phyloP scores from a whole-genome alignment of 2,888 invertebrate genomes.

The Acheta domesticus region DNA sequence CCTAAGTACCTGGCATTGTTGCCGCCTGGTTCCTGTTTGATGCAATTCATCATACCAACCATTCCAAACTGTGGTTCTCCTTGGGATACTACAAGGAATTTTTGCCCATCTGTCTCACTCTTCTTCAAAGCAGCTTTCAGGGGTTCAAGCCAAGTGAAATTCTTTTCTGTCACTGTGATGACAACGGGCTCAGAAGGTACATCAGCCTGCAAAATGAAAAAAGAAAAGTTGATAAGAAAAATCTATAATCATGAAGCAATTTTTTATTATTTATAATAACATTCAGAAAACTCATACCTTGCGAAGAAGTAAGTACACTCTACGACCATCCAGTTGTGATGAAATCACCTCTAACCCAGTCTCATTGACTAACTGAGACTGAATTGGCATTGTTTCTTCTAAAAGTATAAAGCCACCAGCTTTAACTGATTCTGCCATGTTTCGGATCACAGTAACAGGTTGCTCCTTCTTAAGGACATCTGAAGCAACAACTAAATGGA shows the following conservation, averaged over 20 bases:
- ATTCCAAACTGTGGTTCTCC: conserved; percentile 71
- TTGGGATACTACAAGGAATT: conserved; percentile 66
- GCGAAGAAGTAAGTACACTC: conserved; percentile 65
- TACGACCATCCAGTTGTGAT: conserved; percentile 61
- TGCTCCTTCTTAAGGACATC: conserved; percentile 53
- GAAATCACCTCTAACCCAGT: conserved; percentile 56
- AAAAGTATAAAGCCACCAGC: conserved; percentile 68
- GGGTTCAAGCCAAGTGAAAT: conserved; percentile 76
- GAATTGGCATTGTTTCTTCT: conserved; percentile 59
- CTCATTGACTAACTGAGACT: conserved; percentile 38
- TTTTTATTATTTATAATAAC: too few species aligned
- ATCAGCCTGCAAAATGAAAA: conserved; percentile 31
- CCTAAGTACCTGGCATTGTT: conserved; percentile 61
- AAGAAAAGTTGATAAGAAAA: neutral
- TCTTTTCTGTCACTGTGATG: conserved; percentile 64
- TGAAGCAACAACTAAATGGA: conserved; percentile 64
- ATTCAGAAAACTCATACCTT: conserved; percentile 44
- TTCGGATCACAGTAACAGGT: conserved; percentile 54
- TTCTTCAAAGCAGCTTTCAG: conserved; percentile 72
- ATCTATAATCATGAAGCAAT: too few species aligned
- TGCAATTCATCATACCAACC: conserved; percentile 85
- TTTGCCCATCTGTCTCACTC: conserved; percentile 56
- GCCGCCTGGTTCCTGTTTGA: conserved; percentile 84
- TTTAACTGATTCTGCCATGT: conserved; percentile 61
- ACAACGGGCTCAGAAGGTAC: conserved; percentile 50